phyloP scores from a whole-genome alignment of 2,797 vertebrate genomes.

The Anisognathus igniventris region DNA sequence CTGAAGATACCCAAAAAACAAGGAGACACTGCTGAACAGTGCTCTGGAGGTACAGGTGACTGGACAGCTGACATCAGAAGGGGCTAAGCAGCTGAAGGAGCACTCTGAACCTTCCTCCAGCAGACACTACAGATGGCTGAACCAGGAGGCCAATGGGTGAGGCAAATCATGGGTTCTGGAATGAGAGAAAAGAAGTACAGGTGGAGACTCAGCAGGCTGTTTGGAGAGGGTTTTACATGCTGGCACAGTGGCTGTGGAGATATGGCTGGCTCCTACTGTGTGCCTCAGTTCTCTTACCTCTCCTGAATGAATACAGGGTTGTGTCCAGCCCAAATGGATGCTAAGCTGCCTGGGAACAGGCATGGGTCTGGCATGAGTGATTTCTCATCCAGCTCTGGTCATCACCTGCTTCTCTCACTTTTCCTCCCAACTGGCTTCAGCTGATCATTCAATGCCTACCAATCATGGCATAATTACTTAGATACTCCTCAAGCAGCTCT shows the following conservation, averaged over 20 bases:
- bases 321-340: neutral
- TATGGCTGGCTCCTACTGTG: neutral
- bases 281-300: neutral
- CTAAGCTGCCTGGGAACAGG: neutral
- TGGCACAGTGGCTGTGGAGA: neutral
- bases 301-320: neutral
- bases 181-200: neutral
- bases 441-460: neutral
- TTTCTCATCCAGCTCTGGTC: neutral
- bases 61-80: neutral
- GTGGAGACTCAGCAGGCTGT: neutral
- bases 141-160: neutral
- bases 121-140: neutral
- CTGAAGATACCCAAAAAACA: neutral
- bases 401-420: neutral
- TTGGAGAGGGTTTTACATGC: neutral
- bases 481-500: neutral
- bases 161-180: neutral
- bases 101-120: neutral
- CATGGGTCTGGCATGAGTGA: neutral
- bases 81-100: neutral
- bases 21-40: neutral
- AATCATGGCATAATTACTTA: neutral
- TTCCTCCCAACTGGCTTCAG: neutral
- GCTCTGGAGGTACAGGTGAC: neutral